Base-by-base conservation (phyloP, 2,113 vertebrate genomes). In the Syngnathus scovelli region DNA sequence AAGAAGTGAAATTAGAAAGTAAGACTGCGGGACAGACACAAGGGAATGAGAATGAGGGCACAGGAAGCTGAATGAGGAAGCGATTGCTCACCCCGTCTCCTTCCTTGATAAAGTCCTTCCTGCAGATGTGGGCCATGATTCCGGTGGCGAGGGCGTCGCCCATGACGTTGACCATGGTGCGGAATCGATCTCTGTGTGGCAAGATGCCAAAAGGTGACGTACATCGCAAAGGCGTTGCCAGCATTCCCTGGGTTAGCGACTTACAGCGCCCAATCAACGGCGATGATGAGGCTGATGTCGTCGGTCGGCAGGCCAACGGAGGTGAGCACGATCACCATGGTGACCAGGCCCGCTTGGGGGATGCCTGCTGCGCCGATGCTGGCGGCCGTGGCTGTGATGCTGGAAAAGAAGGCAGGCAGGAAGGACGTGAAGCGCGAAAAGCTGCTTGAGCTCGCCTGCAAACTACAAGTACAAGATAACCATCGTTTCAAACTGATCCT, bases 331-430 rank as follows among this genome's bases (percentile, higher is more conserved):
- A 98, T 98, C 78, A 96, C 96, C 96, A 98, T 98, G 61, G 96
- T 98, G 78, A 98, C 94, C n/a, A 98, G 93, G 37, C 96, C 96
- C 0, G 96, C 95, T 69, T 98, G 96, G 0, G 96, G 96, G 64
- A 98, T 98, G 6, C 96, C 96, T 8, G 96, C 96, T n/a, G 96
- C 96, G 60, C 96, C 96, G 3, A 98, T 98, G 80, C 96, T 98
- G 76, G 96, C 96, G 0, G 96, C 96, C 0, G 96, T 98, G 10
- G 96, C 96, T 44, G 96, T 98, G 84, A 98, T 98, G 70, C 96
- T 98, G 87, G 2, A 3, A 27, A 63, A 13, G 44, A 16, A 44
- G 13, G 6, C 2, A 15, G 62, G n/a, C 3, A 51, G 19, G 7
- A 10, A 3, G 7, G 18, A 33, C 27, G 3, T 33, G 27, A 33